A percentile compares a stretch with the other conserved stretches of the same genome.
phyloP scores from a whole-genome alignment of 2,113 vertebrate genomes.

The Ascaphus truei region DNA sequence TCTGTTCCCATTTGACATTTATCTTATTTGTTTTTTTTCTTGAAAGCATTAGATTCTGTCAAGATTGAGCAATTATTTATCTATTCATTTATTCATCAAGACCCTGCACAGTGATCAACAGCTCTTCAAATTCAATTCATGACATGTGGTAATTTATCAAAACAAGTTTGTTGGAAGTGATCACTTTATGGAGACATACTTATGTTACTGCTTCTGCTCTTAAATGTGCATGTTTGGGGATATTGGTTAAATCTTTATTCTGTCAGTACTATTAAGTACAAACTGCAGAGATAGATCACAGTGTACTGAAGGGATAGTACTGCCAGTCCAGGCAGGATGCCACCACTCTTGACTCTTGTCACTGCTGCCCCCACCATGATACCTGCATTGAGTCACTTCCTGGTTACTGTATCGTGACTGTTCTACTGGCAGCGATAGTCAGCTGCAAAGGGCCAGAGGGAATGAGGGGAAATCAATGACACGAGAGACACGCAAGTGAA shows the following conservation, averaged over 20 bases:
- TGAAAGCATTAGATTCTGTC: background rate
- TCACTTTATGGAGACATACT: constrained; percentile 16
- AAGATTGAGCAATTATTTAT: constrained; percentile 19
- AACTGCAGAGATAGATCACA: no score
- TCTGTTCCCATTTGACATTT: constrained; percentile 27
- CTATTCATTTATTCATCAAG: constrained; percentile 16
- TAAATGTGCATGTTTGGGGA: background rate
- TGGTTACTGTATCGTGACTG: no score
- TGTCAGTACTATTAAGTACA: no score
- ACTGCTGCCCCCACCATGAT: no score
- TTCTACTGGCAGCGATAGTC: no score
- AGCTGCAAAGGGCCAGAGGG: no score
- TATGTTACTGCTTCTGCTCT: background rate
- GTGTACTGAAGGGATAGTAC: no score
- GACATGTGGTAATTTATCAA: constrained; percentile 15
- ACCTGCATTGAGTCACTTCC: no score
- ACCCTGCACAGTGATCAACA: constrained; percentile 12
- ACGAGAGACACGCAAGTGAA: no score
- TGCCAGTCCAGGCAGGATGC: no score
- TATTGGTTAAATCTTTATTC: background rate
- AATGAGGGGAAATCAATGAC: no score
- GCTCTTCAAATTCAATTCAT: constrained; percentile 10
- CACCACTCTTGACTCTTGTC: no score
- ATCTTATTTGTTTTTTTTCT: background rate
- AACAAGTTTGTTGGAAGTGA: constrained; percentile 8